Conservation (phyloP, 1,140 invertebrate species). For the Hesperophylax magnus region DNA sequence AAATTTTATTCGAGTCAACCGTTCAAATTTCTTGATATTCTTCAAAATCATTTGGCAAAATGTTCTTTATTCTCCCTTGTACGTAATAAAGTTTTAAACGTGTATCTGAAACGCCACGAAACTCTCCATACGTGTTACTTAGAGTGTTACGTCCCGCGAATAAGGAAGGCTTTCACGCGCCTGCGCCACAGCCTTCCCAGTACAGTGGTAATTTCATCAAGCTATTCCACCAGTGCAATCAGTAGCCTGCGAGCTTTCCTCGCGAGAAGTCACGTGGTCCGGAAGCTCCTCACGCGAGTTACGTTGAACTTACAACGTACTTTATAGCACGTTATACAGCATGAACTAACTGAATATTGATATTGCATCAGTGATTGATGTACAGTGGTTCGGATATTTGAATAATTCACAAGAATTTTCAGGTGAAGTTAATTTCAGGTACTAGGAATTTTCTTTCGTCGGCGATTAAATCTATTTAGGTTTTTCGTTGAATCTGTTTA, state of each 20-base stretch:
- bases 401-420: neutral
- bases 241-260: neutral
- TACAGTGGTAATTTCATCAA: neutral
- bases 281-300: neutral
- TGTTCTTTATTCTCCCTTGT: no score
- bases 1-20: no score
- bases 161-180: constrained; percentile 1
- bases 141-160: no score
- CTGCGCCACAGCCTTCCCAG: neutral
- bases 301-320: neutral
- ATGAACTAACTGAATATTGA: neutral
- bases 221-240: constrained; percentile 5
- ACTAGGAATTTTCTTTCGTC: no score
- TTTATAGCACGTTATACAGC: neutral
- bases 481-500: no score
- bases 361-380: constrained; percentile 7
- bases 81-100: no score
- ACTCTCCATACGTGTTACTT: neutral
- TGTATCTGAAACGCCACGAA: neutral
- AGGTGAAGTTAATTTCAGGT: no score
- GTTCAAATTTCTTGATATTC: no score
- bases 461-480: no score
- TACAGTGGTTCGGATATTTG: neutral
- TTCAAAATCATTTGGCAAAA: no score
- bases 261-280: neutral